Percentiles rank a stretch among this genome's conserved stretches.
phyloP scores from a whole-genome alignment of 2,888 invertebrate genomes.

The Drosophila helvetica region DNA sequence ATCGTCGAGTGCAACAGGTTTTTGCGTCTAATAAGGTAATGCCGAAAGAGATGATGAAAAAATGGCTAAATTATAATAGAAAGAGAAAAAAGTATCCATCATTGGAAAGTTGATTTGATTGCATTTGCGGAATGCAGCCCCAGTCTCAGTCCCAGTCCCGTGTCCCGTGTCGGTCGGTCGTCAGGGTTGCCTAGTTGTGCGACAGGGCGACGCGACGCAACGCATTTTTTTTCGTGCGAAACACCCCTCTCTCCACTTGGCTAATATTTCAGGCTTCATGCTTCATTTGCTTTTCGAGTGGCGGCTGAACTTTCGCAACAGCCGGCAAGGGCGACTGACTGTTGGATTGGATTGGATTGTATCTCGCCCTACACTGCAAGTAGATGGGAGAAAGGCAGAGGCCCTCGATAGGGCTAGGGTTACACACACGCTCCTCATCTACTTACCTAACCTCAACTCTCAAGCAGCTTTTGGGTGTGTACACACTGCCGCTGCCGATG shows the following conservation, averaged over 20 bases:
- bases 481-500: not conserved
- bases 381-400: not conserved
- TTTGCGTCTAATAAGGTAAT: constrained; percentile 67
- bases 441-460: not conserved
- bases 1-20: constrained; percentile 59
- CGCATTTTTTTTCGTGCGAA: constrained; percentile 54
- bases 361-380: not conserved
- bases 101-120: constrained; percentile 81
- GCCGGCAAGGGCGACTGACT: constrained; percentile 30
- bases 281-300: constrained; percentile 55
- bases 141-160: constrained; percentile 2
- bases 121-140: constrained; percentile 72
- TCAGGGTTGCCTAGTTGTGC: constrained; percentile 70
- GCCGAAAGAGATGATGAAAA: constrained; percentile 55
- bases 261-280: constrained; percentile 56
- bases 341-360: constrained; percentile 21
- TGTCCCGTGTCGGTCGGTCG: constrained; percentile 1
- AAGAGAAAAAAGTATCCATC: constrained; percentile 68
- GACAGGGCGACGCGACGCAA: constrained; percentile 72
- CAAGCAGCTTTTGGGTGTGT: not conserved
- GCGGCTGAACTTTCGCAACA: constrained; percentile 47
- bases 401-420: not conserved
- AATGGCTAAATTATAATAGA: constrained; percentile 39
- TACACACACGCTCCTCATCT: not conserved
- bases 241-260: constrained; percentile 28